Conservation (phyloP, 2,797 vertebrate species). For the Phylloscopus collybita region DNA sequence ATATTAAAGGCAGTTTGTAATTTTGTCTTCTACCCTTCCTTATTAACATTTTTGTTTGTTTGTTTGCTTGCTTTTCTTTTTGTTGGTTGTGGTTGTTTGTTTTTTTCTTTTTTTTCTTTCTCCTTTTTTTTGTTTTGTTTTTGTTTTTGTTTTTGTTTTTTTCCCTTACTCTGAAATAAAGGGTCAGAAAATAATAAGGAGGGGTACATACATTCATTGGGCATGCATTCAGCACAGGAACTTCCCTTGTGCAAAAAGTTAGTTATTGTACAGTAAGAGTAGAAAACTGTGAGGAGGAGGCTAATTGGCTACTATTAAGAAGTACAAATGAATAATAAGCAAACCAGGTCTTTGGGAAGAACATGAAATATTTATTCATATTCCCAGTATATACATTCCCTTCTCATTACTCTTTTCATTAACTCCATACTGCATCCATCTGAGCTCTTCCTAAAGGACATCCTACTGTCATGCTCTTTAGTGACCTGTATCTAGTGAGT, state of each 20-base stretch:
- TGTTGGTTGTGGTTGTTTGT: rapidly evolving
- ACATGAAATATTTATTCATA: background rate
- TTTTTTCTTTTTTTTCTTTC: background rate
- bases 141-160: background rate
- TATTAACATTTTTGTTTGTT: background rate
- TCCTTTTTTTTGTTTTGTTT: background rate
- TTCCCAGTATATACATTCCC: background rate
- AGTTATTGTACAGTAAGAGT: background rate
- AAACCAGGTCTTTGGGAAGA: background rate
- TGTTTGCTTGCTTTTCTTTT: background rate
- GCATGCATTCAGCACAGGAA: background rate
- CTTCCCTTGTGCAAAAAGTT: background rate
- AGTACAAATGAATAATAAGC: background rate
- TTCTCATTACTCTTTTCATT: background rate
- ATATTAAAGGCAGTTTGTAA: background rate
- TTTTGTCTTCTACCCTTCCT: background rate
- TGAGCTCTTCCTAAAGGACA: background rate
- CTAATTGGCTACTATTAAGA: background rate
- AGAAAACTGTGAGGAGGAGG: background rate
- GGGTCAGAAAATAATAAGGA: background rate
- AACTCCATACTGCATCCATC: background rate
- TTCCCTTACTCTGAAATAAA: background rate
- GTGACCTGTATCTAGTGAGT: background rate
- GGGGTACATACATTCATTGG: background rate
- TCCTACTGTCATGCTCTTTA: background rate